Conservation (phyloP, 2,113 vertebrate genomes). For the Apodemus sylvaticus region DNA sequence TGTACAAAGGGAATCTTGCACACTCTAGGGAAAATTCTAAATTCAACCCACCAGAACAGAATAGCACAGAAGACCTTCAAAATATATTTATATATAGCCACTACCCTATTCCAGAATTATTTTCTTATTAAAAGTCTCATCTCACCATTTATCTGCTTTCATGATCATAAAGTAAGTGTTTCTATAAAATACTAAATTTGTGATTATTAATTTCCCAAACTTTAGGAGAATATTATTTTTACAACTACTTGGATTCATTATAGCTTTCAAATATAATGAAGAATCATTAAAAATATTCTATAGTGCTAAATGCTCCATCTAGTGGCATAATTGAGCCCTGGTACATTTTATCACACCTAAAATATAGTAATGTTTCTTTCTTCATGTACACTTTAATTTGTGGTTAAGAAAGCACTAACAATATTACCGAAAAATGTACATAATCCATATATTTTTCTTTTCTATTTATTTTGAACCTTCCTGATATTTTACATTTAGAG, state of each 20-base stretch:
- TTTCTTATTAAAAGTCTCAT: not conserved
- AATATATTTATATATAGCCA: not conserved
- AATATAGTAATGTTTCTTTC: not conserved
- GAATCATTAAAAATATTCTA: constrained; percentile 5
- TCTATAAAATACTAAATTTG: not conserved
- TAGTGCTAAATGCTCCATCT: constrained; percentile 86
- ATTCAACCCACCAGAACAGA: not conserved
- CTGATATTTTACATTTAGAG: constrained; percentile 52
- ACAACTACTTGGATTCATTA: not conserved
- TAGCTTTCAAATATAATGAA: constrained; percentile 19
- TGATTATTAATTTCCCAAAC: constrained; percentile 17
- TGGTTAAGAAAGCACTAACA: not conserved
- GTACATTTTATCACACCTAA: constrained; percentile 59
- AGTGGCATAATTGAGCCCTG: constrained; percentile 78
- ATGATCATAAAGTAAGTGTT: not conserved
- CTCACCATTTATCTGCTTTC: constrained; percentile 7
- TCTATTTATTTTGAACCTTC: constrained; percentile 50
- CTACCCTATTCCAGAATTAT: not conserved
- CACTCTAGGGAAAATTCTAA: fast-evolving
- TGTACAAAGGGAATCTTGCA: not conserved
- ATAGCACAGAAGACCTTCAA: not conserved
- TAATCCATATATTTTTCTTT: not conserved
- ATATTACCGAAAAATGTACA: not conserved
- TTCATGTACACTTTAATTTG: not conserved
- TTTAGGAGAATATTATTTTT: not conserved